These are phyloP conservation scores for Campoplex capitator DNA, from an alignment of 2,888 invertebrate species.

Conservation along the genomic window DNA sequence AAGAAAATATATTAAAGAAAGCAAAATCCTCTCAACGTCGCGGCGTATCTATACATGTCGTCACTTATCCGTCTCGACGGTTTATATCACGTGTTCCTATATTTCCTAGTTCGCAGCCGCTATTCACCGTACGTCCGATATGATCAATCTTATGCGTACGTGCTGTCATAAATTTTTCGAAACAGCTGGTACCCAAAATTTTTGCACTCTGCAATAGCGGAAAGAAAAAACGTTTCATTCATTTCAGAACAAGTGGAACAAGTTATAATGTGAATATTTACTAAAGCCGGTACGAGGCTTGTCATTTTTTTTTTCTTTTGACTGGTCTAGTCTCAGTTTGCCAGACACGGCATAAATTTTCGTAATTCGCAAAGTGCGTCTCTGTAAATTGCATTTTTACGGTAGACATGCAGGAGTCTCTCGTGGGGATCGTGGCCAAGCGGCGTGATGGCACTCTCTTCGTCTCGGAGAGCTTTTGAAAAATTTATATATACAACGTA, in stretches of 20 bases:
- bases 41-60: conserved; percentile 45
- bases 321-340: conserved; percentile 27
- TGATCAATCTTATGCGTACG: conserved; percentile 28
- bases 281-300: background rate
- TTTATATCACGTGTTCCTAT: conserved; percentile 25
- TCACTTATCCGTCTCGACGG: conserved; percentile 62
- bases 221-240: background rate
- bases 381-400: conserved; percentile 64
- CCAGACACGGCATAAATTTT: conserved; percentile 60
- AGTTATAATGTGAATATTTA: background rate
- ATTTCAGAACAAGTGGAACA: background rate
- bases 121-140: background rate
- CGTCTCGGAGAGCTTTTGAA: conserved; percentile 47
- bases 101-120: conserved; percentile 26
- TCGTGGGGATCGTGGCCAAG: conserved; percentile 48
- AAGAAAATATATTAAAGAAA: conserved; percentile 32
- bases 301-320: conserved; percentile 11
- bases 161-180: conserved; percentile 18
- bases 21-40: conserved; percentile 37
- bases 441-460: conserved; percentile 22
- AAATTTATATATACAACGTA: conserved; percentile 59
- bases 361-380: conserved; percentile 66
- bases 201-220: background rate
- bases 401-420: conserved; percentile 39
- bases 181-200: background rate